Conservation (phyloP, 1,140 invertebrate genomes). For the Myzus persicae region DNA sequence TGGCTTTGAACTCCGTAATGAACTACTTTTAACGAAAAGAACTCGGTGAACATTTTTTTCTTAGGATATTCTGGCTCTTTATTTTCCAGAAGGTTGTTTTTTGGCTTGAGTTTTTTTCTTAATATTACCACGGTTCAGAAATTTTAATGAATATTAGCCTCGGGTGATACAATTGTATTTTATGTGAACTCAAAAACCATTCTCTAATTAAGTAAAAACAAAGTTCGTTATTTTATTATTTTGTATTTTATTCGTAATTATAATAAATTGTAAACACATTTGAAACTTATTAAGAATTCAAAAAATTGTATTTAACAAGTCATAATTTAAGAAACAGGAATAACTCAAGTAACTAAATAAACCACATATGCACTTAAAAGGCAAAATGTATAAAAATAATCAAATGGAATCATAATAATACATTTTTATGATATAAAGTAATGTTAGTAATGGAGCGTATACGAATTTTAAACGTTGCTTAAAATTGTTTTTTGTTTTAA, state of each 20-base stretch:
- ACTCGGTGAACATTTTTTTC: neutral
- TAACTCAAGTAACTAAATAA: neutral
- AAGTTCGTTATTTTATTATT: neutral
- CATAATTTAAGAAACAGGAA: neutral
- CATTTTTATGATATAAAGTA: neutral
- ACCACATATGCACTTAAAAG: too few relatives aligned
- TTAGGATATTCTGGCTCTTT: neutral
- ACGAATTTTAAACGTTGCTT: neutral
- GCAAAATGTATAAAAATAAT: too few relatives aligned
- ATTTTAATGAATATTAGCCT: neutral
- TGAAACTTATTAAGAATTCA: neutral
- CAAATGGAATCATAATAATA: neutral
- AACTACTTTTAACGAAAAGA: slow-evolving; percentile 6
- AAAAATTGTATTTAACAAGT: neutral
- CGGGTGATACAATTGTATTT: neutral
- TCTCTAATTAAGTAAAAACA: neutral
- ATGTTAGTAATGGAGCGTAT: neutral
- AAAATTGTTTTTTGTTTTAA: neutral
- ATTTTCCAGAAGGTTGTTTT: neutral
- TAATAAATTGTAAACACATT: neutral
- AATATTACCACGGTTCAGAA: neutral
- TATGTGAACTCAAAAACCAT: neutral
- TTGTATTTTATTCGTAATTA: neutral
- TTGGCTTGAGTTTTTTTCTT: neutral
- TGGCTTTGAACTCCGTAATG: neutral